phyloP scores from a whole-genome alignment of 1,140 invertebrate genomes.

The Heliconius himera region DNA sequence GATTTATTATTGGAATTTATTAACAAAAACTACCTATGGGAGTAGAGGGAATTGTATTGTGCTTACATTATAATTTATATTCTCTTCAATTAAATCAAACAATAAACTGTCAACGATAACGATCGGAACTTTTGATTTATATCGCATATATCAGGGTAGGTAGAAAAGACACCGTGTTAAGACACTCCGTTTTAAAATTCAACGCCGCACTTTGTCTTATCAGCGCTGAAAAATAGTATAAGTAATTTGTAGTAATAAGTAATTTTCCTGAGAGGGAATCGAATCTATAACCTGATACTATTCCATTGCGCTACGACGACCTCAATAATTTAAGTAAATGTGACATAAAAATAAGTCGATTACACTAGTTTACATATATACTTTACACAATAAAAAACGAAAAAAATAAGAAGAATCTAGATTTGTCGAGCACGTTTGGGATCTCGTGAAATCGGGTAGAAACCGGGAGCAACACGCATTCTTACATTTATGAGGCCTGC shows the following conservation, averaged over 20 bases:
- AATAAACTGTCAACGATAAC: too few species aligned
- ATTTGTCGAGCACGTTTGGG: conserved; percentile 18
- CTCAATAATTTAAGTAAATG: too few species aligned
- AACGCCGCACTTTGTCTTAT: background rate
- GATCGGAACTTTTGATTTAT: background rate
- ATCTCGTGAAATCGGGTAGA: conserved; percentile 19
- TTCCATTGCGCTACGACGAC: too few species aligned
- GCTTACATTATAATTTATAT: too few species aligned
- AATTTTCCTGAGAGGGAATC: background rate
- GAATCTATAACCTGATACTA: background rate
- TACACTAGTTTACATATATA: background rate
- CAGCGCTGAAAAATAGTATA: background rate
- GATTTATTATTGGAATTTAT: too few species aligned
- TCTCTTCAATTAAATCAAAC: too few species aligned
- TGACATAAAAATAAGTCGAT: background rate
- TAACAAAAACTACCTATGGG: too few species aligned
- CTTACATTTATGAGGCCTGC: conserved; percentile 18
- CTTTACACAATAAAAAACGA: background rate
- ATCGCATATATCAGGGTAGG: background rate
- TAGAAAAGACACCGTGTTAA: background rate
- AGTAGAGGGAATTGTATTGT: too few species aligned
- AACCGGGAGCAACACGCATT: conserved; percentile 16
- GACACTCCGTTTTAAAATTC: background rate
- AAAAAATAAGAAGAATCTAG: background rate
- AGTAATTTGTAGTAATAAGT: background rate